Base-by-base conservation (phyloP, 2,797 vertebrate species). In the Triplophysa bombifrons region DNA sequence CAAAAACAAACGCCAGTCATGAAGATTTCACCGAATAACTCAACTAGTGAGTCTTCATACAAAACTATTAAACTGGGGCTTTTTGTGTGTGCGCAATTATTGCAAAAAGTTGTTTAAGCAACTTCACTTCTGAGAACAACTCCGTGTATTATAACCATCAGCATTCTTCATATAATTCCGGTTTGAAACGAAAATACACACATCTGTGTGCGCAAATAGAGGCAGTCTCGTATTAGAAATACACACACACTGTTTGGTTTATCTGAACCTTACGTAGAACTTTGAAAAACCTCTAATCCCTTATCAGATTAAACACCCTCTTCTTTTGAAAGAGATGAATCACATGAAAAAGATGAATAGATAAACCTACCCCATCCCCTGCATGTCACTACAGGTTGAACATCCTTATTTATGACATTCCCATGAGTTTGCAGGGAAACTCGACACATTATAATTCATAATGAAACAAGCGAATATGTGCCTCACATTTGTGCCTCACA, bases 281-380 rank as follows among this genome's bases (percentile, higher is more conserved):
- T 53, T n/a, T 53, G 17, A 19, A n/a, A 19, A n/a, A 53, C 9
- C 53, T 55, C 19, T 63, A 63, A 63, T 63, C 27, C 27, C 3
- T 30, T 86, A 71, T 50, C 66, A 44, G 88, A 91, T 91, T 92
- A 92, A 88, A 90, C 78, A 74, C 34, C 19, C 60, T 84, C 78
- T 87, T 87, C 68, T 76, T 83, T 46, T 2, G 16, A 76, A 65
- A 34, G 3, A 78, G 17, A 73, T 11, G 2, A 72, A 38, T 71
- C 22, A 68, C 76, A 50, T 19, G 11, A 48, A 72, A 27, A 38
- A 38, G 44, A 22, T 11, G 19, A 41, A 41, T 25, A 19, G 11
- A 64, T 51, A 10, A 58, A 58, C 46, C 41, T 17, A 60, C 9
- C 25, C 22, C 11, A 61, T 48, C 55, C 17, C 55, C 22, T 46